These are phyloP conservation scores for Molothrus ater DNA, from an alignment of 2,797 vertebrate genomes.

Conservation along the genomic window DNA sequence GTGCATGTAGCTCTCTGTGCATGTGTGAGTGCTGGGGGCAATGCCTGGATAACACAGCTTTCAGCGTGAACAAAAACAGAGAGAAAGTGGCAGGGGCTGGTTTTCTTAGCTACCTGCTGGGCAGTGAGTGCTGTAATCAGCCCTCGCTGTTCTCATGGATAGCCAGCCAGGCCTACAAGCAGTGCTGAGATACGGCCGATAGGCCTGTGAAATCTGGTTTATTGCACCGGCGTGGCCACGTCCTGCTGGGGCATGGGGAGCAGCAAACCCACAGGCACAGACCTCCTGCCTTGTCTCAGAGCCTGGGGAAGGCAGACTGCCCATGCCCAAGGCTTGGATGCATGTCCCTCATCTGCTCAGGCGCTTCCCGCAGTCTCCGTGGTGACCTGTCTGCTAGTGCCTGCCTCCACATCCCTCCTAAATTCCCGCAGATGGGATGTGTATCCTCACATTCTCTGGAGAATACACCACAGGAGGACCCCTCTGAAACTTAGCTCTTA, in stretches of 20 bases:
- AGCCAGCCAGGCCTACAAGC: background rate
- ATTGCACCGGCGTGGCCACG: rapidly evolving
- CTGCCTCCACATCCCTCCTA: background rate
- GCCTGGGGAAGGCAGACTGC: background rate
- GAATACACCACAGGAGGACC: background rate
- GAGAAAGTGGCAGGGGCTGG: background rate
- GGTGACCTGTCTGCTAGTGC: background rate
- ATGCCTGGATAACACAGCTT: background rate
- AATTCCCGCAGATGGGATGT: background rate
- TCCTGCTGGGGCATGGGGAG: rapidly evolving
- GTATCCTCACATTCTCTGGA: background rate
- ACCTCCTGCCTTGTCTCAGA: rapidly evolving
- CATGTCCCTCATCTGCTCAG: rapidly evolving
- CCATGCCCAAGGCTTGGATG: rapidly evolving
- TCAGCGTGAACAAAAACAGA: background rate
- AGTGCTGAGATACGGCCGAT: rapidly evolving
- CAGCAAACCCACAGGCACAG: background rate
- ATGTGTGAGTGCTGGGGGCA: rapidly evolving
- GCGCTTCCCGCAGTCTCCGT: rapidly evolving
- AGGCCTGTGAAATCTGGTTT: background rate
- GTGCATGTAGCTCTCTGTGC: rapidly evolving
- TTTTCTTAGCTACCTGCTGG: background rate
- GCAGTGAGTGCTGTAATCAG: rapidly evolving
- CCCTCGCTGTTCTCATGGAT: rapidly evolving
- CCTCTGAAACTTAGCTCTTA: background rate